Evolutionary conservation across 2,113 vertebrate species (phyloP).

Genomic region (Pedionomus torquatus): DNA sequence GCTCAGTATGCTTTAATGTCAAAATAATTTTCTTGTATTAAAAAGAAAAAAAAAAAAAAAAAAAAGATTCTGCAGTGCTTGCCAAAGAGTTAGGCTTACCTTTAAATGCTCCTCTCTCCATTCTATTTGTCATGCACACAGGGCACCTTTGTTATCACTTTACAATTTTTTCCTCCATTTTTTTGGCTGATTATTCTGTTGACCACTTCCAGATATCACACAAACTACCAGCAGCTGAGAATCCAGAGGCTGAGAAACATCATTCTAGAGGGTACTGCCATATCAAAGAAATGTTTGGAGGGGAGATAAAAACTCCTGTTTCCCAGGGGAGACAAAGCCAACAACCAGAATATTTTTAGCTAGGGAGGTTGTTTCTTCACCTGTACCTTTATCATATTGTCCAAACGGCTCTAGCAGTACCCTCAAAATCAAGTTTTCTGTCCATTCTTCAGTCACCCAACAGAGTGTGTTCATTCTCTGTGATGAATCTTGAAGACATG

Average conservation of each 20-base stretch:
- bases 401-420: not conserved
- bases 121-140: not conserved
- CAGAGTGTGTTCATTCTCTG: rapidly evolving
- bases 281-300: not conserved
- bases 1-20: not conserved
- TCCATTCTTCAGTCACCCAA: not conserved
- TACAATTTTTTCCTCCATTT: too few relatives aligned
- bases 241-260: not conserved
- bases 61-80: not conserved
- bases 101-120: not conserved
- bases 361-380: not conserved
- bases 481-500: not conserved
- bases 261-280: not conserved
- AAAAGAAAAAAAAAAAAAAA: not conserved
- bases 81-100: not conserved
- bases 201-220: not conserved
- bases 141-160: not conserved
- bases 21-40: not conserved
- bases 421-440: not conserved
- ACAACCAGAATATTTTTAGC: not conserved
- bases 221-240: not conserved
- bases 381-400: not conserved
- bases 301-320: not conserved
- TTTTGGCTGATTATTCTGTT: not conserved
- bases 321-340: not conserved